Evolutionary conservation across 2,888 invertebrate genomes (phyloP).

Genomic region (Drosophila kambysellisi): DNA sequence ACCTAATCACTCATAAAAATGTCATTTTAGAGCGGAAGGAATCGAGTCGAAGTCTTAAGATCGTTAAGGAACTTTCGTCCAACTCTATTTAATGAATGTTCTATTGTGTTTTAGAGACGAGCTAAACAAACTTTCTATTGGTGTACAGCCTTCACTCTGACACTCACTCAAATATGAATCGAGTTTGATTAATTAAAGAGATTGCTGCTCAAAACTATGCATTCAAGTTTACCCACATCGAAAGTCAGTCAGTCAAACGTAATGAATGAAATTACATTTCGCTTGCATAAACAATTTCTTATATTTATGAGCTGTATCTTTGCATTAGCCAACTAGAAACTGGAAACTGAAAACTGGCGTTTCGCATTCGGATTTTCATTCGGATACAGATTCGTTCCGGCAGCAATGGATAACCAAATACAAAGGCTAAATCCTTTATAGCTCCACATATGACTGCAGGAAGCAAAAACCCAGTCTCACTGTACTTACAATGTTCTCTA

Average conservation of each 20-base stretch:
- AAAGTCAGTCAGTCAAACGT: conserved; percentile 40
- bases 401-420: conserved; percentile 40
- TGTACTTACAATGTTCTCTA: background rate
- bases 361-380: conserved; percentile 56
- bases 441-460: conserved; percentile 25
- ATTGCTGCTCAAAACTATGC: conserved; percentile 5
- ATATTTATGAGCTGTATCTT: conserved; percentile 42
- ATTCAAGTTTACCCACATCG: conserved; percentile 19
- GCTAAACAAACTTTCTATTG: background rate
- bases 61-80: background rate
- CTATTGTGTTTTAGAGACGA: background rate
- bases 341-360: conserved; percentile 50
- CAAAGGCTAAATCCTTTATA: conserved; percentile 56
- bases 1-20: background rate
- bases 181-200: conserved; percentile 23
- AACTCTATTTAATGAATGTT: background rate
- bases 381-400: conserved; percentile 55
- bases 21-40: background rate
- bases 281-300: conserved; percentile 62
- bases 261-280: conserved; percentile 59
- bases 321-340: conserved; percentile 58
- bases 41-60: background rate
- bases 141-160: background rate
- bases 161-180: background rate
- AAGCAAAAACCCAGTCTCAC: background rate